Base-by-base conservation (phyloP, 2,797 vertebrate species). In the Gambusia yucatana region DNA sequence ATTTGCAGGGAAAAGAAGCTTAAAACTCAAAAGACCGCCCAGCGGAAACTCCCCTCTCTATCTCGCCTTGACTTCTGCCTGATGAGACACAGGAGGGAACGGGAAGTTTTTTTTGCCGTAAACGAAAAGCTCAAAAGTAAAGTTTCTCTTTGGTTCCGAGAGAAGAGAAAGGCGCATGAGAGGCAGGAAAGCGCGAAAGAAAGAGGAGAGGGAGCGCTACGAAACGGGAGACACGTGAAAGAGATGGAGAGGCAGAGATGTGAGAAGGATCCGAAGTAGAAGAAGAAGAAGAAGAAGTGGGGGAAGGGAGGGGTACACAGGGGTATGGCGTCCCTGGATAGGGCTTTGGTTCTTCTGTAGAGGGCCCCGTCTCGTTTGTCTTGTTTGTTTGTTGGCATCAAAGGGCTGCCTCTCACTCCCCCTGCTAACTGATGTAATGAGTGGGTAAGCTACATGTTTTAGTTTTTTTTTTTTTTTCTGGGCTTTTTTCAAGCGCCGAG, bases 311-410 rank as follows among this genome's bases (percentile, higher is more conserved):
- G 86, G 87, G 89, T 77, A 79, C 3, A 84, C 76, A 77, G 84
- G 88, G 86, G 83, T 87, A 7, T 87, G 86, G 79, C 90, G 93
- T 95, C 94, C 94, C 94, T 92, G 86, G 91, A 89, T 91, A 75
- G 90, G 90, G 86, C 83, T 89, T 79, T 72, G 69, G 82, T 85
- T 94, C 88, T 82, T 92, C 89, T 91, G 86, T 90, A 91, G 89
- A 89, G 88, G 89, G 90, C 92, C 93, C 89, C 91, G 88, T 91
- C 91, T 93, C 85, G 86, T 93, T 92, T 95, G 94, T 92, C 92
- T 93, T 93, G 93, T 95, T 95, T 95, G 93, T 95, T 94, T 94
- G 94, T 92, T 92, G 91, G 89, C 93, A 95, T 95, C 94, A 95
- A 95, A 95, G 95, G 73, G 78, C 87, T 90, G 91, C 92, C 86